A percentile compares a stretch with the other conserved stretches of the same genome.
Evolutionary conservation across 2,888 invertebrate genomes (phyloP).

Genomic region (Lepidochrysops patricia): DNA sequence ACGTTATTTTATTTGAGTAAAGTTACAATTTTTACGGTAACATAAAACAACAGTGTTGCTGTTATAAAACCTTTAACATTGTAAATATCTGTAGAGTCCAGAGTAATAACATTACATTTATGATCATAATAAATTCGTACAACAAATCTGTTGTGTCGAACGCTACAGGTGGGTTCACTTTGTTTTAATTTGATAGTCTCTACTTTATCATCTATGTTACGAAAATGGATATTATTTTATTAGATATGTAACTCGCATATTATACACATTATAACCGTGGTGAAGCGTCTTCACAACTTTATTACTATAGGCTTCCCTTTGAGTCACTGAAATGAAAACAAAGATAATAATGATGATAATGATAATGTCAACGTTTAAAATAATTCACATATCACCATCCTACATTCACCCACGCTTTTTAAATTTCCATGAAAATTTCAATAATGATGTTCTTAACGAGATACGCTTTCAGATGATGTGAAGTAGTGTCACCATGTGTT

Average conservation of each 20-base stretch:
- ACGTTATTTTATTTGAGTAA: background rate
- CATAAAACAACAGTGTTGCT: constrained; percentile 10
- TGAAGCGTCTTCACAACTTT: no score
- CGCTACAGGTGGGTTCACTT: constrained; percentile 16
- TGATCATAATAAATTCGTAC: constrained; percentile 22
- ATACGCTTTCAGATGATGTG: background rate
- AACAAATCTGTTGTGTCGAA: constrained; percentile 13
- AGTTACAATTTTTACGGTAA: constrained; percentile 12
- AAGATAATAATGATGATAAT: background rate
- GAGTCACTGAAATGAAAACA: background rate
- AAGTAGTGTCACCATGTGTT: background rate
- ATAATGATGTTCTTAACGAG: constrained; percentile 9
- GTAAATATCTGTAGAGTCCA: constrained; percentile 36
- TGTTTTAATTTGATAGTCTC: constrained; percentile 13
- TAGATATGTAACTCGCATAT: no score
- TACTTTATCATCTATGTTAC: background rate
- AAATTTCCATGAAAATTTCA: constrained; percentile 8
- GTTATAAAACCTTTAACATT: constrained; percentile 20
- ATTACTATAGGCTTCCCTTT: no score
- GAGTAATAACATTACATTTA: constrained; percentile 23
- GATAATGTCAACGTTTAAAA: background rate
- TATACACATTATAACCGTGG: no score
- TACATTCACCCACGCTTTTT: constrained; percentile 1
- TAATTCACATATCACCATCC: background rate
- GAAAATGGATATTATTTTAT: background rate